A percentile compares a stretch with the other conserved stretches of the same genome.
Evolutionary conservation across 2,797 vertebrate species (phyloP).

Genomic region (Melanotaenia boesemani): DNA sequence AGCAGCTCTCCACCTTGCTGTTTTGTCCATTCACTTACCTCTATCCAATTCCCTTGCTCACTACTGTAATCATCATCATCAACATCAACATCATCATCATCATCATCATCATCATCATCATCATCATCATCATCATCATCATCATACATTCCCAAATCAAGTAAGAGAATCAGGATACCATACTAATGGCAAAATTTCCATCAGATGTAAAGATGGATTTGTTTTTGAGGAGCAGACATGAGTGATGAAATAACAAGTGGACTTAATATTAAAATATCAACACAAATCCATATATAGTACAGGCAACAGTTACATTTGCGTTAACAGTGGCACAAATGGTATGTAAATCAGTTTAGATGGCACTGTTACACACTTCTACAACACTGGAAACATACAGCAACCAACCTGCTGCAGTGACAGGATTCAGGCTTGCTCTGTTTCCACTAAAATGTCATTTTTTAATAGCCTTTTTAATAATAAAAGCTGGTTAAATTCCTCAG

Average conservation of each 20-base stretch:
- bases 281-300: not conserved
- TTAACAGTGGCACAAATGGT: not conserved
- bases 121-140: constrained; percentile 1
- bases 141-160: constrained; percentile 13
- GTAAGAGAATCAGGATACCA: not conserved
- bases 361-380: not conserved
- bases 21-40: not conserved
- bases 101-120: not conserved
- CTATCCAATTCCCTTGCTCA: not conserved
- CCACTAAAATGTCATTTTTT: too few relatives aligned
- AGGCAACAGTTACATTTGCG: not conserved
- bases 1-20: not conserved
- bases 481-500: not conserved
- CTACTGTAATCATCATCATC: too few relatives aligned
- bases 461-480: not conserved
- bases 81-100: constrained; percentile 5
- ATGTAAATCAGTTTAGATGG: not conserved
- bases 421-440: not conserved
- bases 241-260: not conserved
- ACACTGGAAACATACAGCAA: not conserved
- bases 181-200: not conserved
- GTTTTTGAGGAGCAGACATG: not conserved
- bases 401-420: not conserved
- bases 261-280: not conserved
- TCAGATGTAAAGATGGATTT: not conserved